Evolutionary conservation across 2,888 invertebrate genomes (phyloP), one percentile per base, ranked within the genome.

Genomic region (Eudemis profundana): DNA sequence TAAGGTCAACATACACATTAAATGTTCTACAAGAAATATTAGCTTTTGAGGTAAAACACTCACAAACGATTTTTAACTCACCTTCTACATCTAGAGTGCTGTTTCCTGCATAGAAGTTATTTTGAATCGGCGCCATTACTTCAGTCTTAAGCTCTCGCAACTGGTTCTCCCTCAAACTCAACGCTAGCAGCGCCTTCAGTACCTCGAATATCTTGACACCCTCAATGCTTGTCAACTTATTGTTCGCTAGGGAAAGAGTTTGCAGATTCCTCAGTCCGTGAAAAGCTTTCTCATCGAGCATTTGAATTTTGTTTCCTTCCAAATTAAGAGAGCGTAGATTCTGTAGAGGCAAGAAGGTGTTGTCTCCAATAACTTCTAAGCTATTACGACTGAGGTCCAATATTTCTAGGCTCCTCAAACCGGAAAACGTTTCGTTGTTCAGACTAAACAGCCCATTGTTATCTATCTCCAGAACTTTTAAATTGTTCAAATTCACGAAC

Each of bases 381-480:
- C 92, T 93, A 79, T 97, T 97, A 67, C 92, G 90, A 68, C 95
- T 95, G 57, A 97, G 86, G 77, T 96, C 95, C 23, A 97, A 87
- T 73, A 94, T 93, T 74, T 93, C 93, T 64, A 97, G 86, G 72
- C 94, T 94, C 56, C 91, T 93, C 73, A 97, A 84, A 0, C 97
- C 97, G 38, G 94, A 93, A 81, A 97, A 97, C 15, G 95, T 95
- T 74, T 96, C 96, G 62, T 94, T 94, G 53, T 96, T 96, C 73
- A 97, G 86, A 63, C 95, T 95, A 70, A 94, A 94, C 40, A 97
- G 92, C 74, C 93, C 93, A 83, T 95, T 97, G 72, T 93, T 93
- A 74, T 96, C 96, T 68, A 98, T 89, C 82, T 97, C 97, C 57
- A 98, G 86, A 70, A 95, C 96, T 64, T 94, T 94, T 56, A 98